Percentiles rank a stretch among this genome's conserved stretches.
Evolutionary conservation across 2,113 vertebrate genomes (phyloP).

Genomic region (Neopipo cinnamomea): DNA sequence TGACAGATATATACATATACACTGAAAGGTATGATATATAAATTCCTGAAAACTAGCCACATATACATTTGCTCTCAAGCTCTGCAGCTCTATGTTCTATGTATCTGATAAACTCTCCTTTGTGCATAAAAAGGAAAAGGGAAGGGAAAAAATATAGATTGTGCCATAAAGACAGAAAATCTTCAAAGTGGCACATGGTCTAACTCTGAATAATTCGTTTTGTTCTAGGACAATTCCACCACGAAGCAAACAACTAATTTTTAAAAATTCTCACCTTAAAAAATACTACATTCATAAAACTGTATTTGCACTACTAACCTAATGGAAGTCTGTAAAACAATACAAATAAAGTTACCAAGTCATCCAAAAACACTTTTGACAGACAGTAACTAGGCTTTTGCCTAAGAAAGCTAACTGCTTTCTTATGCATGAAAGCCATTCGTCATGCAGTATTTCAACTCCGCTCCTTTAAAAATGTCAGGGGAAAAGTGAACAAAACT

Average conservation of each 20-base stretch:
- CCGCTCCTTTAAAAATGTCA: background rate
- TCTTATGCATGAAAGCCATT: background rate
- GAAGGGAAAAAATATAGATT: background rate
- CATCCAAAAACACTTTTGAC: background rate
- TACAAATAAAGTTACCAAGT: background rate
- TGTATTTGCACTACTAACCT: background rate
- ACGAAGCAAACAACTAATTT: background rate
- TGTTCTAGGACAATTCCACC: background rate
- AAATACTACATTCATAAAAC: background rate
- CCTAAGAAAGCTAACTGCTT: background rate
- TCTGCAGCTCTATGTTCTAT: background rate
- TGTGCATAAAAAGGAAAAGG: rapidly evolving
- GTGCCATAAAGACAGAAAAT: background rate
- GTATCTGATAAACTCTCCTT: background rate
- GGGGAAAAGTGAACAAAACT: background rate
- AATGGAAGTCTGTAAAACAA: background rate
- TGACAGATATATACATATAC: background rate
- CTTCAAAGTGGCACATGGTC: background rate
- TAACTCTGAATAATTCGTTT: background rate
- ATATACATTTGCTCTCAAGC: background rate
- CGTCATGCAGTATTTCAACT: background rate
- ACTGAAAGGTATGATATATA: background rate
- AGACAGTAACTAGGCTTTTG: background rate
- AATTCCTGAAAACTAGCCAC: background rate
- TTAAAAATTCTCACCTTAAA: background rate